phyloP scores from a whole-genome alignment of 2,888 invertebrate genomes.

The Rhimphoctona megacephalus region DNA sequence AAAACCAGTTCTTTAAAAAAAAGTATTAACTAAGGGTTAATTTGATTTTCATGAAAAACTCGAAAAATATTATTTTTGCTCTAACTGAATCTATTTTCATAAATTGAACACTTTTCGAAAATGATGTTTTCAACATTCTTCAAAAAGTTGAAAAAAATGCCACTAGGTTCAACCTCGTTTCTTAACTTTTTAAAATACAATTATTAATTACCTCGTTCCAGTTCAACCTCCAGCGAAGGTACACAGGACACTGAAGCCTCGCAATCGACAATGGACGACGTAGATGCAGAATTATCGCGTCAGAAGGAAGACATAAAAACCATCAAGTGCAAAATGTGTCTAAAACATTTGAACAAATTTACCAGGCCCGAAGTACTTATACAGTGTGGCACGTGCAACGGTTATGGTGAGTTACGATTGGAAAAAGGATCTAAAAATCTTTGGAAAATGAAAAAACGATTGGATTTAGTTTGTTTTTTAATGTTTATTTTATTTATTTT shows the following conservation, averaged over 20 bases:
- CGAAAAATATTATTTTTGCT: no score
- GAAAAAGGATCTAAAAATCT: not conserved
- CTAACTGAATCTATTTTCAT: no score
- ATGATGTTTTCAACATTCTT: not conserved
- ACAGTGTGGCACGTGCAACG: constrained; percentile 87
- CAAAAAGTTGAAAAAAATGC: not conserved
- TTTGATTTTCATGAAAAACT: not conserved
- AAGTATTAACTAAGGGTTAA: no score
- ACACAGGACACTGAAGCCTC: constrained; percentile 84
- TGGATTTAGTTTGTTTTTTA: not conserved
- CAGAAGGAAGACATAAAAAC: constrained; percentile 80
- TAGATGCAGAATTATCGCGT: constrained; percentile 81
- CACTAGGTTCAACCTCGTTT: not conserved
- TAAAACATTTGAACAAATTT: constrained; percentile 84
- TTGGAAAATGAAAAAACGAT: not conserved
- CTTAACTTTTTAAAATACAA: not conserved
- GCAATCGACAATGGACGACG: constrained; percentile 84
- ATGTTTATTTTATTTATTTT: constrained; percentile 52
- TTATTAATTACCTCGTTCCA: constrained; percentile 68
- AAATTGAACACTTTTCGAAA: no score
- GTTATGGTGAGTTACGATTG: constrained; percentile 86
- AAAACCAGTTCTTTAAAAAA: no score
- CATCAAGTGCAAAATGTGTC: constrained; percentile 86
- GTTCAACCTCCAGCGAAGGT: constrained; percentile 85
- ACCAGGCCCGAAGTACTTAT: constrained; percentile 86